Percentiles rank a stretch among this genome's conserved stretches.
Evolutionary conservation across 2,113 vertebrate species (phyloP).

Genomic region (Aspiorhynchus laticeps): DNA sequence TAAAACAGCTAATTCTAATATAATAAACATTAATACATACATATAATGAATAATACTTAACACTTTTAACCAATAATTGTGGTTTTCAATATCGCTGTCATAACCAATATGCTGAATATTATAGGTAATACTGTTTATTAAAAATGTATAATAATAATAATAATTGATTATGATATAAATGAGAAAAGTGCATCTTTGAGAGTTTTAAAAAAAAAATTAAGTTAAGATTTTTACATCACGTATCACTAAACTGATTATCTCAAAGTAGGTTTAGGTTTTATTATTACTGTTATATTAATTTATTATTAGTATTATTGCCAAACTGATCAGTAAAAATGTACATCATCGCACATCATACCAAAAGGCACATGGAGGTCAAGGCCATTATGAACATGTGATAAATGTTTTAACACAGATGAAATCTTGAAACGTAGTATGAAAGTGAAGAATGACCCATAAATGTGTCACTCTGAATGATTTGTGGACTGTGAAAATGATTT

Average conservation of each 20-base stretch:
- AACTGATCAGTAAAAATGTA: neutral
- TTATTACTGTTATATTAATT: no score
- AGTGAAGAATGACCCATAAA: neutral
- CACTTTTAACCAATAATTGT: neutral
- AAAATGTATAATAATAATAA: no score
- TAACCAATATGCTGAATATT: no score
- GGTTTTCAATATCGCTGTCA: no score
- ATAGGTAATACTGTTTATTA: no score
- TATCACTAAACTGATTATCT: neutral
- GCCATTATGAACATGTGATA: neutral
- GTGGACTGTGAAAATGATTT: conserved; percentile 20
- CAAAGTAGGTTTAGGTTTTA: no score
- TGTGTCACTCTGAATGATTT: neutral
- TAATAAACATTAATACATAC: neutral
- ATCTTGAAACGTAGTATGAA: neutral
- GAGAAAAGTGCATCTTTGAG: no score
- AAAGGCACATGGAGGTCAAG: neutral
- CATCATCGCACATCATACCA: neutral
- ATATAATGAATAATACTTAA: neutral
- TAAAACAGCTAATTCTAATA: neutral
- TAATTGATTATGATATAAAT: no score
- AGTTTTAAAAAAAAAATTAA: no score
- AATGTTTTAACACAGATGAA: neutral
- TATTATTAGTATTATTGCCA: neutral
- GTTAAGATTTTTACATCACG: neutral